A percentile compares a stretch with the other conserved stretches of the same genome.
Evolutionary conservation across 1,140 invertebrate genomes (phyloP).

Genomic region (Pseudomyrmex sp.): DNA sequence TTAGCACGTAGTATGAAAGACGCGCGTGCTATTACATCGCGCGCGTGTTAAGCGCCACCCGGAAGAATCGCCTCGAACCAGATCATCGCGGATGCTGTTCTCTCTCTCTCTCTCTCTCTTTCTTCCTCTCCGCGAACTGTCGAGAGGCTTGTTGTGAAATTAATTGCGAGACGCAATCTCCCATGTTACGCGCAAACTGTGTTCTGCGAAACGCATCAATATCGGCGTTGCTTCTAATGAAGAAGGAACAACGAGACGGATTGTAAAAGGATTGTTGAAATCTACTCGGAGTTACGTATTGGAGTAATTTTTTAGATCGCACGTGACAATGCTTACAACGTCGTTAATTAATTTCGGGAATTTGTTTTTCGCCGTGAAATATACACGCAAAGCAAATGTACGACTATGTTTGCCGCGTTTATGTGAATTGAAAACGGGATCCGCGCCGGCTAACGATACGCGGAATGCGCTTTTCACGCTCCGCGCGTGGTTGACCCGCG

Average conservation of each 20-base stretch:
- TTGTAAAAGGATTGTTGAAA: background rate
- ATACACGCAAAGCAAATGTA: background rate
- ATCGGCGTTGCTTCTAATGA: too few species aligned
- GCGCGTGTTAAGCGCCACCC: slow-evolving; percentile 38
- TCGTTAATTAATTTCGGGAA: background rate
- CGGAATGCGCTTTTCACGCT: slow-evolving; percentile 57
- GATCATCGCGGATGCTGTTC: slow-evolving; percentile 60
- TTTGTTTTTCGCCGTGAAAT: background rate
- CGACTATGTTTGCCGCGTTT: slow-evolving; percentile 2
- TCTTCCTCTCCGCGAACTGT: background rate
- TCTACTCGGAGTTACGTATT: too few species aligned
- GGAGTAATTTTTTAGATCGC: background rate
- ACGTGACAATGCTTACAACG: background rate
- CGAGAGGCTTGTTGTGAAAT: slow-evolving; percentile 40
- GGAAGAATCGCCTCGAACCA: slow-evolving; percentile 57
- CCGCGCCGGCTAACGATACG: slow-evolving; percentile 52
- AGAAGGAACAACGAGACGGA: background rate
- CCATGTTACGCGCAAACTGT: background rate
- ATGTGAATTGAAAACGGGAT: slow-evolving; percentile 59
- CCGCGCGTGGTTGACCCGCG: slow-evolving; percentile 44
- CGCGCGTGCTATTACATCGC: slow-evolving; percentile 53
- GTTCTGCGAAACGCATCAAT: background rate
- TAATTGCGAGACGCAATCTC: slow-evolving; percentile 55
- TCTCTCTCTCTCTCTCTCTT: background rate
- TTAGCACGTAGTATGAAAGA: slow-evolving; percentile 52